phyloP scores from a whole-genome alignment of 2,797 vertebrate species.

The Darevskia mixta region DNA sequence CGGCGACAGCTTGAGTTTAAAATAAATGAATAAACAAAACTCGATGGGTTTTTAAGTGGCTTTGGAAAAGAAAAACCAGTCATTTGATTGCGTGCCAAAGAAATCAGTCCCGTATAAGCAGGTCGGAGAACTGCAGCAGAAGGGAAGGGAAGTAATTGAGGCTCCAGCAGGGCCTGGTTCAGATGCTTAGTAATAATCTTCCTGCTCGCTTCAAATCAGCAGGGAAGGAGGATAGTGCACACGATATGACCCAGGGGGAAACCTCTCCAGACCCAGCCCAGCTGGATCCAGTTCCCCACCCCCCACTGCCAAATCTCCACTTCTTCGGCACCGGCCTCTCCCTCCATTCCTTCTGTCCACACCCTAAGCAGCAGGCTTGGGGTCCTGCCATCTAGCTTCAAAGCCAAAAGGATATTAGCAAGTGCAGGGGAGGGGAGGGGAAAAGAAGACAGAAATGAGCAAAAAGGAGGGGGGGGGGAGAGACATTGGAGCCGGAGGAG shows the following conservation, averaged over 20 bases:
- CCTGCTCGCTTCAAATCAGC: neutral
- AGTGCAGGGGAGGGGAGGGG: neutral
- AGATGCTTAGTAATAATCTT: neutral
- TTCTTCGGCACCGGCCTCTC: neutral
- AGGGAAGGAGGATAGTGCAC: neutral
- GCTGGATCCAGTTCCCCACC: neutral
- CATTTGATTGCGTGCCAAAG: neutral
- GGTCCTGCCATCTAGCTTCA: neutral
- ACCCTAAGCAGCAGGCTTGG: slow-evolving; percentile 18
- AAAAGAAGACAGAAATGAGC: neutral
- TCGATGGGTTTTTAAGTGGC: slow-evolving; percentile 4
- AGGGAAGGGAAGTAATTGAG: neutral
- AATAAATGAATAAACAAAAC: neutral
- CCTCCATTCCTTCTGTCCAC: slow-evolving; percentile 7
- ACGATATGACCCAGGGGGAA: neutral
- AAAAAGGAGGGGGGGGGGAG: neutral
- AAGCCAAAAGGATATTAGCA: slow-evolving; percentile 14
- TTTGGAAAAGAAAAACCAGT: slow-evolving; percentile 20
- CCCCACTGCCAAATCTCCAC: neutral
- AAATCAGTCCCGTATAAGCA: slow-evolving; percentile 3
- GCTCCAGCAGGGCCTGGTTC: neutral
- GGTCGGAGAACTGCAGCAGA: slow-evolving; percentile 17
- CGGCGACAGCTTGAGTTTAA: neutral
- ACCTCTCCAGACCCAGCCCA: slow-evolving; percentile 12
- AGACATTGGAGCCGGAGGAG: neutral